Percentiles rank a stretch among this genome's conserved stretches.
Conservation (phyloP, 2,888 invertebrate species). For the Vannuccia rotundouncinata region DNA sequence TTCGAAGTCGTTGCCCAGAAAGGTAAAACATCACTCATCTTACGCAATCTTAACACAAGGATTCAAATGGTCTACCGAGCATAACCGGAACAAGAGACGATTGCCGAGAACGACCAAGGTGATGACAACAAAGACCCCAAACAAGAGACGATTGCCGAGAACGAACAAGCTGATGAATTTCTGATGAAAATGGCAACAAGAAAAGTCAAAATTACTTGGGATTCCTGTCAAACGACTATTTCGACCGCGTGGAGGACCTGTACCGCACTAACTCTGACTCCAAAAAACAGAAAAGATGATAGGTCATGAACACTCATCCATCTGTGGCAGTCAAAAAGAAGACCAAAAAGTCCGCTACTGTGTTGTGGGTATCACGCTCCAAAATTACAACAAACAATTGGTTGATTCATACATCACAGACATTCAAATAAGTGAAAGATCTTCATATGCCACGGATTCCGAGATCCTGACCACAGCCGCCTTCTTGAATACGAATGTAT, state of each 20-base stretch:
- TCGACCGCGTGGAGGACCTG: not conserved
- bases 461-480: not conserved
- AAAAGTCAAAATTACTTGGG: not conserved
- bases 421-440: not conserved
- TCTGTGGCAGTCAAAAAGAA: slow-evolving; percentile 4
- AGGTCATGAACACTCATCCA: not conserved
- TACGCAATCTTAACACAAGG: slow-evolving; percentile 5
- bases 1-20: not conserved
- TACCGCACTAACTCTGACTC: not conserved
- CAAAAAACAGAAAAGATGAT: slow-evolving; percentile 11
- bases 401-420: not conserved
- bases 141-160: not conserved
- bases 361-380: not conserved
- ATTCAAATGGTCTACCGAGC: not conserved
- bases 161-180: not conserved
- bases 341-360: not conserved
- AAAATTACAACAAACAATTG: not conserved
- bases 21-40: slow-evolving; percentile 15
- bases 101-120: not conserved
- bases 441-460: not conserved
- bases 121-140: not conserved
- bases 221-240: slow-evolving; percentile 8
- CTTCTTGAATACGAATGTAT: not conserved
- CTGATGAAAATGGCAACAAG: not conserved
- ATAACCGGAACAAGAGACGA: not conserved